These are phyloP conservation scores for Diachasma alloeum DNA, from an alignment of 1,140 invertebrate species.

Conservation along the genomic window DNA sequence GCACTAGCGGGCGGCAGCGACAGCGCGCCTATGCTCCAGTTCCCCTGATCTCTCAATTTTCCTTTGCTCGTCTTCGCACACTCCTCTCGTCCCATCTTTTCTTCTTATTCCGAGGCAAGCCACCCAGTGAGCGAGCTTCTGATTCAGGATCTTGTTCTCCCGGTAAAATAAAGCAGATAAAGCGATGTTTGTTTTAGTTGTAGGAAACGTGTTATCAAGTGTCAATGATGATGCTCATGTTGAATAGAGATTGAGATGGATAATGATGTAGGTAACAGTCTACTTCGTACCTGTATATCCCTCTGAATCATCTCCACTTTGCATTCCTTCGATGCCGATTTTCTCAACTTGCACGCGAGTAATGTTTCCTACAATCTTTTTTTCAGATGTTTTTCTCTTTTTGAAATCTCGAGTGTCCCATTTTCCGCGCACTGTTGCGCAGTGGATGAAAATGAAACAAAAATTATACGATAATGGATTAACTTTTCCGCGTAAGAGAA, in stretches of 20 bases:
- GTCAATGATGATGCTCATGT: neutral
- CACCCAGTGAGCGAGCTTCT: neutral
- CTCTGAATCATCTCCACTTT: neutral
- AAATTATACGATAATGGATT: neutral
- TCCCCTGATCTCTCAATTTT: conserved; percentile 35
- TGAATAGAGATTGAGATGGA: conserved; percentile 6
- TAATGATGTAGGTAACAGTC: conserved; percentile 25
- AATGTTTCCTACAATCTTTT: neutral
- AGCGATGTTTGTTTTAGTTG: neutral
- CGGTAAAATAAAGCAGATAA: neutral
- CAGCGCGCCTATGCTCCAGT: conserved; percentile 46
- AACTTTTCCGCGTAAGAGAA: neutral
- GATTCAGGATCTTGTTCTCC: neutral
- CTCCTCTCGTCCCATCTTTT: neutral
- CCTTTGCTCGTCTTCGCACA: conserved; percentile 11
- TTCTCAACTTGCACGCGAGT: conserved; percentile 20
- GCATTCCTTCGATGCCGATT: neutral
- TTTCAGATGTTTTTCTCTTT: neutral
- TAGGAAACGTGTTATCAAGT: conserved; percentile 5
- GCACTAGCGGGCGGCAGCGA: too few species aligned
- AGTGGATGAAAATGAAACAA: neutral
- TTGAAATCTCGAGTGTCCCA: conserved; percentile 14
- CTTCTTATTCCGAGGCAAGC: neutral
- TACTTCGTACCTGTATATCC: conserved; percentile 1
- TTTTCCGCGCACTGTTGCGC: conserved; percentile 20